phyloP scores from a whole-genome alignment of 2,113 vertebrate genomes.

The Galeopterus variegatus region DNA sequence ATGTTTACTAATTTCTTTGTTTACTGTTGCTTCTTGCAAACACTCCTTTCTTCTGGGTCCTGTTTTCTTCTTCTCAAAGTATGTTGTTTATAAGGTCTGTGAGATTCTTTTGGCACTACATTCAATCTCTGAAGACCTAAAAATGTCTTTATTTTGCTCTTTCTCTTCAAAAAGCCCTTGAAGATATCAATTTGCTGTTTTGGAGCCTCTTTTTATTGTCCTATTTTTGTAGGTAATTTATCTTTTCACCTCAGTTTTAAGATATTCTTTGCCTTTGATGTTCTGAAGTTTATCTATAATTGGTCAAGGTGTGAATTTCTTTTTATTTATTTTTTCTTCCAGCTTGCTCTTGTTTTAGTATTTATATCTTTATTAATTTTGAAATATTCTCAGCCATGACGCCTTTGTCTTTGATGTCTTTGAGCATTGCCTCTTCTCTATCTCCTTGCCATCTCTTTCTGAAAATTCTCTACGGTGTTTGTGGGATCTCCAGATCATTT shows the following conservation, averaged over 20 bases:
- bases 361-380: background rate
- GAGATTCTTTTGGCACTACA: background rate
- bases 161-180: background rate
- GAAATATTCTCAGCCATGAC: background rate
- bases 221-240: background rate
- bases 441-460: background rate
- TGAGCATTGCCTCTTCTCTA: background rate
- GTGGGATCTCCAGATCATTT: too few species aligned
- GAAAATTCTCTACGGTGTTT: background rate
- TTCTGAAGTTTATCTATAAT: background rate
- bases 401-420: too few species aligned
- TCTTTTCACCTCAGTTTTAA: background rate
- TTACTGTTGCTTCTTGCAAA: background rate
- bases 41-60: background rate
- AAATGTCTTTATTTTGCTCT: background rate
- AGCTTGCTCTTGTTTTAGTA: background rate
- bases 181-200: background rate
- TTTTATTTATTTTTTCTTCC: background rate
- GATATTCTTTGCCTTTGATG: background rate
- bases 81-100: background rate
- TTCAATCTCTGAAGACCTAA: background rate
- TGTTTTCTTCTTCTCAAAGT: background rate
- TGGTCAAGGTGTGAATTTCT: background rate
- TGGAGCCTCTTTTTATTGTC: background rate
- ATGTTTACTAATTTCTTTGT: slow-evolving; percentile 12